A percentile compares a stretch with the other conserved stretches of the same genome.
Evolutionary conservation across 1,140 invertebrate species (phyloP).

Genomic region (Agrypnia vestita): DNA sequence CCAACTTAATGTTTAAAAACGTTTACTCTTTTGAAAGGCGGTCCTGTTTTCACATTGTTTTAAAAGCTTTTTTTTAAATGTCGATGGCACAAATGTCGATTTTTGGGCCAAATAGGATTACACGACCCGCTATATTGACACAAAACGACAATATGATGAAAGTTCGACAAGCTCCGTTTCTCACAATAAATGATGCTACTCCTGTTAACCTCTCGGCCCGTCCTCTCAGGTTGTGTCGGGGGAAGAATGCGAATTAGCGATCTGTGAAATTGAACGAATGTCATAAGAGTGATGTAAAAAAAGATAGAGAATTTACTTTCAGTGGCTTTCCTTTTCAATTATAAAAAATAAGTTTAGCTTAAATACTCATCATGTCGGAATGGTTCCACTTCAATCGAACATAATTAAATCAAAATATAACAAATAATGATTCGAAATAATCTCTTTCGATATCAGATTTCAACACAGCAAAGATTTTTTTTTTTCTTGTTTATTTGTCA

Average conservation of each 20-base stretch:
- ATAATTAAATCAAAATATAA: too few species aligned
- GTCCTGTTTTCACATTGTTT: conserved; percentile 31
- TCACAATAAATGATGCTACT: conserved; percentile 54
- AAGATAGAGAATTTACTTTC: too few species aligned
- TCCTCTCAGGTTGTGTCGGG: conserved; percentile 17
- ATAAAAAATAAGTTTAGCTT: too few species aligned
- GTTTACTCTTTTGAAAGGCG: conserved; percentile 14
- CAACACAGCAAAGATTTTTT: too few species aligned
- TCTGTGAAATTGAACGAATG: conserved; percentile 35
- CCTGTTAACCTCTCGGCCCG: conserved; percentile 49
- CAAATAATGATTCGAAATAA: too few species aligned
- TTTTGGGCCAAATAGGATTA: conserved; percentile 50
- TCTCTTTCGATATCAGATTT: too few species aligned
- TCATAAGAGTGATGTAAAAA: conserved; percentile 24
- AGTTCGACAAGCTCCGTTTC: conserved; percentile 51
- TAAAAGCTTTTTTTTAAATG: conserved; percentile 25
- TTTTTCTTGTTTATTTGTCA: too few species aligned
- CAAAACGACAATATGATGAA: conserved; percentile 59
- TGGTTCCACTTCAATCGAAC: too few species aligned
- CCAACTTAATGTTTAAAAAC: conserved; percentile 31
- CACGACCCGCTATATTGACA: conserved; percentile 57
- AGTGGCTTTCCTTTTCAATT: too few species aligned
- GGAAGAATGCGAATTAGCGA: conserved; percentile 14
- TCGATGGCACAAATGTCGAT: conserved; percentile 21
- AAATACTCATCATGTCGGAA: too few species aligned